Evolutionary conservation across 2,113 vertebrate genomes (phyloP).

Genomic region (Cynocephalus volans): DNA sequence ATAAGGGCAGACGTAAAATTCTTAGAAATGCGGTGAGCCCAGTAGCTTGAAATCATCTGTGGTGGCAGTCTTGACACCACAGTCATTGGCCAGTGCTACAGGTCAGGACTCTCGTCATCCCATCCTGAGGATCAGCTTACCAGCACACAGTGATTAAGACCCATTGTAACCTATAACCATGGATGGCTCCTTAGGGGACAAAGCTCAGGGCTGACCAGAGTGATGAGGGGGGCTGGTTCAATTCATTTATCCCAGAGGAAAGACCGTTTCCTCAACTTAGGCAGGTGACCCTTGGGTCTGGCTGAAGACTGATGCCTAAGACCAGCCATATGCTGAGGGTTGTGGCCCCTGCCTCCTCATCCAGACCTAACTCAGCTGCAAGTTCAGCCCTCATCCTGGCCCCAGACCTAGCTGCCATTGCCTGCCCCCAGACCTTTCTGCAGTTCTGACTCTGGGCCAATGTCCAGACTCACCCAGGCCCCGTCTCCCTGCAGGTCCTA

Average conservation of each 20-base stretch:
- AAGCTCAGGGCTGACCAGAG: background rate
- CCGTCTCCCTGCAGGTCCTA: conserved; percentile 91
- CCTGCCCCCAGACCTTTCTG: background rate
- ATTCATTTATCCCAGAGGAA: background rate
- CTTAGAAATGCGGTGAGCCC: background rate
- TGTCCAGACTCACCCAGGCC: background rate
- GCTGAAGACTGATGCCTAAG: background rate
- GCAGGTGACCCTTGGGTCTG: background rate
- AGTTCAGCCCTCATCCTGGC: too few species aligned
- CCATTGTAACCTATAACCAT: background rate
- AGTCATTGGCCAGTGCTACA: background rate
- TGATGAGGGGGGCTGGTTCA: background rate
- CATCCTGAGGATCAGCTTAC: background rate
- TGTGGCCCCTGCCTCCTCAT: background rate
- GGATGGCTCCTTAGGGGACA: too few species aligned
- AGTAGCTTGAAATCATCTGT: background rate
- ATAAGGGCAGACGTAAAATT: accelerated
- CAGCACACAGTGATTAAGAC: background rate
- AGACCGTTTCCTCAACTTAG: background rate
- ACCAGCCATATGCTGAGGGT: background rate
- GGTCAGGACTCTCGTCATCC: background rate
- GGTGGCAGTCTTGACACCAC: background rate
- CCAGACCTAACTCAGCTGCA: background rate
- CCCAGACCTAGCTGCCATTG: background rate
- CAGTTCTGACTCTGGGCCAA: background rate